Evolutionary conservation across 1,140 invertebrate genomes (phyloP).

Genomic region (Littorina saxatilis): DNA sequence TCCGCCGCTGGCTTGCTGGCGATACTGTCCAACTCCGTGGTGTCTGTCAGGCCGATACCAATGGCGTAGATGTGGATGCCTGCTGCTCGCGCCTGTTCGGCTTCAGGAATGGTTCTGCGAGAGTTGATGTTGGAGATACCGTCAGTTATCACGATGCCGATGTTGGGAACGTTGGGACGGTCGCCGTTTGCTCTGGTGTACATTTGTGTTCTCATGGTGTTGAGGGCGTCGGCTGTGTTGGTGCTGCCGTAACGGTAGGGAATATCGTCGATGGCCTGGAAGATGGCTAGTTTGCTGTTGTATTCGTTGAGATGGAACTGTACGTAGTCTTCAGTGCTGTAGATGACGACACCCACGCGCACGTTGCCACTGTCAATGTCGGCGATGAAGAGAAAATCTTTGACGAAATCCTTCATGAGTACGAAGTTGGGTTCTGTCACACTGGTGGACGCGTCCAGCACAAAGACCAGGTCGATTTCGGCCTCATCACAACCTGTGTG

Average conservation of each 20-base stretch:
- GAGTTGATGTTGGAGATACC: too few relatives aligned
- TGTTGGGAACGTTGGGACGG: too few relatives aligned
- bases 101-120: too few relatives aligned
- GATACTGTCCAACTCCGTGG: too few relatives aligned
- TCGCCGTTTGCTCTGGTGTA: too few relatives aligned
- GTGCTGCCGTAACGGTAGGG: too few relatives aligned
- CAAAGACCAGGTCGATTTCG: constrained; percentile 54
- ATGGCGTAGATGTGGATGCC: too few relatives aligned
- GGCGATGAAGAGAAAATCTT: constrained; percentile 46
- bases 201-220: too few relatives aligned
- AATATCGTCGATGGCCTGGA: constrained; percentile 49
- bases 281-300: constrained; percentile 35
- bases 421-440: constrained; percentile 54
- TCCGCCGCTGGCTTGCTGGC: constrained; percentile 54
- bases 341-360: constrained; percentile 53
- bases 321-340: constrained; percentile 46
- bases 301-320: constrained; percentile 49
- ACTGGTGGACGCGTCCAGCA: constrained; percentile 58
- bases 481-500: constrained; percentile 51
- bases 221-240: too few relatives aligned
- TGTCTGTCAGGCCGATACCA: too few relatives aligned
- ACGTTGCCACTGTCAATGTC: constrained; percentile 54
- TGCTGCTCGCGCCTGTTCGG: too few relatives aligned
- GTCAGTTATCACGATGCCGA: too few relatives aligned
- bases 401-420: constrained; percentile 50